Percentiles rank a stretch among this genome's conserved stretches.
Evolutionary conservation across 2,888 invertebrate species (phyloP).

Genomic region (Meandrusa payeni): DNA sequence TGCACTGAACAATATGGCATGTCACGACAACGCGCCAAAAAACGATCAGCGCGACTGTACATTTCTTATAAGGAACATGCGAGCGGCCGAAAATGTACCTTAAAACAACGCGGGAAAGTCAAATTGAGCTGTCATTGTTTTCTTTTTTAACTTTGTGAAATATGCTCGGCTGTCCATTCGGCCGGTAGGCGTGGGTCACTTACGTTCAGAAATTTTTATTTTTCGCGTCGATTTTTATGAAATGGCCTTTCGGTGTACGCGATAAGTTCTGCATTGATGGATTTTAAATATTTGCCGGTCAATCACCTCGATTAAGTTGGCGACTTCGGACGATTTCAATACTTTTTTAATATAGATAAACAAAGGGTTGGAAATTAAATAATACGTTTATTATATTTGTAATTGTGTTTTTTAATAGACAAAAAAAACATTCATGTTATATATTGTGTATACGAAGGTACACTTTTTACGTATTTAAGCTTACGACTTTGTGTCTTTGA

Average conservation of each 20-base stretch:
- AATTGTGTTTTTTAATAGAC: no score
- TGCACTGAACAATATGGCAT: conserved; percentile 73
- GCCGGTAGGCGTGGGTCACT: conserved; percentile 75
- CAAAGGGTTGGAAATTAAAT: no score
- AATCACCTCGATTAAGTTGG: conserved; percentile 54
- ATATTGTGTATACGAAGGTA: no score
- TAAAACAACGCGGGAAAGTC: conserved; percentile 45
- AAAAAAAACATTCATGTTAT: no score
- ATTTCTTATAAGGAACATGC: conserved; percentile 39
- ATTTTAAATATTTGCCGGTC: conserved; percentile 40
- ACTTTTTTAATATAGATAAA: no score
- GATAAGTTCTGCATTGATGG: conserved; percentile 43
- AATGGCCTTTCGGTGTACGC: conserved; percentile 45
- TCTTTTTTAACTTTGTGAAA: conserved; percentile 53
- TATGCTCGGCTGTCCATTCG: conserved; percentile 68
- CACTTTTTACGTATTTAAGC: no score
- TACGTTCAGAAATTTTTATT: conserved; percentile 53
- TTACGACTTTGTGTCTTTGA: no score
- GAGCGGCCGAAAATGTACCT: conserved; percentile 41
- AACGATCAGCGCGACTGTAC: conserved; percentile 56
- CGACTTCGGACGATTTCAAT: conserved; percentile 35
- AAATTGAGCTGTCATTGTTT: conserved; percentile 37
- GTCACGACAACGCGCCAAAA: conserved; percentile 71
- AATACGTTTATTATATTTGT: no score
- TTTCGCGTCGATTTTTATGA: conserved; percentile 41